Evolutionary conservation across 1,140 invertebrate species (phyloP), one percentile per base, ranked within the genome.

Genomic region (Zaprionus inermis): DNA sequence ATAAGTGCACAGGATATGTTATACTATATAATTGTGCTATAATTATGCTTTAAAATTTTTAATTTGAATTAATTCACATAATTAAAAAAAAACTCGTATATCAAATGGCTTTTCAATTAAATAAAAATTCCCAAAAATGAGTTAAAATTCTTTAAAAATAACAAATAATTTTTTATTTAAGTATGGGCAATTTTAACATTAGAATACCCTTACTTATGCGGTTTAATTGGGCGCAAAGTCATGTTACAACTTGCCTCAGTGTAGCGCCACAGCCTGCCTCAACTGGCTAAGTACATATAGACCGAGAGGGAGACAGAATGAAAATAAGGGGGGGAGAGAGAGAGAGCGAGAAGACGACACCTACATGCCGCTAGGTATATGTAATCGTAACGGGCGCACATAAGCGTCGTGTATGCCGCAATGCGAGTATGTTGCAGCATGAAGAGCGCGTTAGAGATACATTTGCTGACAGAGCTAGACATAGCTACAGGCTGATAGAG

Each of bases 401-500:
- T 73, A 55, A 73, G 56, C 51, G 20, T 28, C 38, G 69, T 28
- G 30, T 72, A 28, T 9, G 34, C 18, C 18, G 11, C 67, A 30
- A 59, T 34, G 18, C 9, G n/a, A 38, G 18, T 51, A 34, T 30
- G 52, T 16, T 44, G 38, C 38, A 44, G n/a, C 38, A 44, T 44
- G 79, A 69, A 83, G 67, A 67, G 64, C 64, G 38, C 54, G 65
- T 60, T 54, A 76, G 68, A 70, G 71, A 70, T 67, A 78, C 12
- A 38, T 38, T 14, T 38, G 5, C n/a, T 16, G 38, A 44, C 38
- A 44, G 72, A 70, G 59, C 73, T 76, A 81, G 38, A 16, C n/a
- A n/a, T 44, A 44, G 38, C 41, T 38, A 54, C 38, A 49, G 12
- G 11, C 44, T 20, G 20, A 18, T 11, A 22, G 16, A 49, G 18